Percentiles rank a stretch among this genome's conserved stretches.
Evolutionary conservation across 1,140 invertebrate genomes (phyloP).

Genomic region (Mizuhopecten yessoensis): DNA sequence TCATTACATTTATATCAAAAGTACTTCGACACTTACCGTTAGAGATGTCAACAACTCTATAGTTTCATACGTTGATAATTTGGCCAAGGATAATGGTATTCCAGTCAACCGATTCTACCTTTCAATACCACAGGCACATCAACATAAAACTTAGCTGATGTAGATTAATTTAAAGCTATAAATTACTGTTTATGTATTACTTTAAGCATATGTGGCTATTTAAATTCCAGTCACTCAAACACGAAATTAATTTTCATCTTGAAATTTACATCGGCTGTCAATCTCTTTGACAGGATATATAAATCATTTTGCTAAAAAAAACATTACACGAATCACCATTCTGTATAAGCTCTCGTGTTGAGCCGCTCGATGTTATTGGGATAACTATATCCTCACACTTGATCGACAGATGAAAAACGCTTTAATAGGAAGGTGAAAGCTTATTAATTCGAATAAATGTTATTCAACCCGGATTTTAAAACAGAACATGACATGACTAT

Average conservation of each 20-base stretch:
- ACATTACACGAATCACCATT: not conserved
- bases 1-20: too few relatives aligned
- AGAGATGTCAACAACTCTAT: too few relatives aligned
- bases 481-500: too few relatives aligned
- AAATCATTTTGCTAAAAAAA: not conserved
- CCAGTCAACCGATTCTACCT: not conserved
- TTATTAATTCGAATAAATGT: too few relatives aligned
- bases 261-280: not conserved
- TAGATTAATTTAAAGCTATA: constrained; percentile 14
- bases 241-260: constrained; percentile 30
- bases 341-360: not conserved
- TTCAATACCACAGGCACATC: not conserved
- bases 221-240: constrained; percentile 19
- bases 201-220: not conserved
- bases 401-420: too few relatives aligned
- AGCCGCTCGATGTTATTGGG: not conserved
- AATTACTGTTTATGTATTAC: constrained; percentile 12
- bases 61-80: too few relatives aligned
- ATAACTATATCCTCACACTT: not conserved
- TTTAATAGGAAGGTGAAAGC: too few relatives aligned
- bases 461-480: too few relatives aligned
- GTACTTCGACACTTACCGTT: too few relatives aligned
- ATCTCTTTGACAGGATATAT: not conserved
- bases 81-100: too few relatives aligned
- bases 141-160: not conserved